Percentiles rank a stretch among this genome's conserved stretches.
phyloP scores from a whole-genome alignment of 2,888 invertebrate genomes.

The Macaria liturata region DNA sequence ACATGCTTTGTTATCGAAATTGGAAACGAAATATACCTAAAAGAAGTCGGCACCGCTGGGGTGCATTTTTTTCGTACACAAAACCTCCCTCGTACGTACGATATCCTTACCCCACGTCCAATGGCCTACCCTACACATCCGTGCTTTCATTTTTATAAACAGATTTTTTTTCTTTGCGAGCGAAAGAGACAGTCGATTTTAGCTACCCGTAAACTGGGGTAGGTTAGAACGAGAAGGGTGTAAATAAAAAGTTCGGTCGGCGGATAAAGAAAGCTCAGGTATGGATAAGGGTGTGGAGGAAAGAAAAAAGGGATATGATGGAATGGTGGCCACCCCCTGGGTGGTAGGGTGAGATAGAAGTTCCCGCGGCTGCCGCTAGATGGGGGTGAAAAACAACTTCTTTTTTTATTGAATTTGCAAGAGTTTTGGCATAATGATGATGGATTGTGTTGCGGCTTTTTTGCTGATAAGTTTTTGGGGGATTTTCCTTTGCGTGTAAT shows the following conservation, averaged over 20 bases:
- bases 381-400: conserved; percentile 63
- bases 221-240: conserved; percentile 59
- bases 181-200: conserved; percentile 51
- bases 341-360: conserved; percentile 55
- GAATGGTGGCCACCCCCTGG: conserved; percentile 67
- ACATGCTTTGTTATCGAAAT: conserved; percentile 82
- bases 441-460: conserved; percentile 76
- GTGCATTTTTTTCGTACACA: conserved; percentile 77
- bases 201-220: conserved; percentile 24
- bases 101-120: conserved; percentile 66
- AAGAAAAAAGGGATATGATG: conserved; percentile 81
- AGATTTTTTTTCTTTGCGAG: conserved; percentile 75
- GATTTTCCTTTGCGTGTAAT: conserved; percentile 68
- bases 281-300: conserved; percentile 80
- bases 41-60: conserved; percentile 66
- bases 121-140: conserved; percentile 64
- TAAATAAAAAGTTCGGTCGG: conserved; percentile 77
- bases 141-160: conserved; percentile 76
- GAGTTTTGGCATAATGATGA: conserved; percentile 81
- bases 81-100: conserved; percentile 73
- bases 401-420: conserved; percentile 80
- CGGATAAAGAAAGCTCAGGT: conserved; percentile 83
- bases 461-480: conserved; percentile 75
- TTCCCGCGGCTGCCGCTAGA: conserved; percentile 72
- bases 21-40: conserved; percentile 78